Evolutionary conservation across 1,140 invertebrate genomes (phyloP).

Genomic region (Drosophila pallidifrons): DNA sequence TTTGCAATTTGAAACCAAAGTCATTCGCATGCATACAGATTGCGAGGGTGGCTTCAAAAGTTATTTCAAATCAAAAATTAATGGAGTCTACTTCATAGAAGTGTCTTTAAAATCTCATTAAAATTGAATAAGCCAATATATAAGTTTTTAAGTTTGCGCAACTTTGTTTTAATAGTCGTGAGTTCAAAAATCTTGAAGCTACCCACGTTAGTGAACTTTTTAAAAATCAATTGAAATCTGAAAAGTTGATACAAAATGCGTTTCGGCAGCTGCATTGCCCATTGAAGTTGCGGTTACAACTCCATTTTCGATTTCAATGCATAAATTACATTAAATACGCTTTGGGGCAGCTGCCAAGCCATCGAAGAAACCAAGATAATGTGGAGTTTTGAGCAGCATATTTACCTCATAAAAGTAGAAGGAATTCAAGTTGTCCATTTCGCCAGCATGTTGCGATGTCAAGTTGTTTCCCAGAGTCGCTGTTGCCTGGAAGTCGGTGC

Average conservation of each 20-base stretch:
- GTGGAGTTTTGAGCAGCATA: neutral
- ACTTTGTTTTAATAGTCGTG: neutral
- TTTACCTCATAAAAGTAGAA: constrained; percentile 81
- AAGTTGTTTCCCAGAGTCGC: constrained; percentile 43
- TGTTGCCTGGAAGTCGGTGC: constrained; percentile 54
- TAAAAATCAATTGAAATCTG: constrained; percentile 37
- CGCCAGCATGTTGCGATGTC: constrained; percentile 47
- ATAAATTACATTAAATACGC: constrained; percentile 48
- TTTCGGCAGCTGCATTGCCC: constrained; percentile 18
- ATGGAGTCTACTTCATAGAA: neutral
- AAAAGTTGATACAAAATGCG: constrained; percentile 31
- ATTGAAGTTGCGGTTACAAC: constrained; percentile 5
- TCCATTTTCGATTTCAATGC: constrained; percentile 44
- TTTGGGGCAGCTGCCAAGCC: constrained; percentile 5
- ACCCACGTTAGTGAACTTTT: constrained; percentile 16
- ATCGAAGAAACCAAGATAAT: constrained; percentile 15
- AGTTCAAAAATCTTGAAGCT: neutral
- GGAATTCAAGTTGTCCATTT: constrained; percentile 76
- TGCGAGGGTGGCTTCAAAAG: constrained; percentile 10
- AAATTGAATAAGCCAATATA: no score
- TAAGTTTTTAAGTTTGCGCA: neutral
- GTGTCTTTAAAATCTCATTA: neutral
- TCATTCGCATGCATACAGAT: constrained; percentile 42
- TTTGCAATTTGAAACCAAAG: constrained; percentile 48
- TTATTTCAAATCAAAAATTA: neutral